Conservation (phyloP, 2,888 invertebrate species). For the Oscheius sp. region DNA sequence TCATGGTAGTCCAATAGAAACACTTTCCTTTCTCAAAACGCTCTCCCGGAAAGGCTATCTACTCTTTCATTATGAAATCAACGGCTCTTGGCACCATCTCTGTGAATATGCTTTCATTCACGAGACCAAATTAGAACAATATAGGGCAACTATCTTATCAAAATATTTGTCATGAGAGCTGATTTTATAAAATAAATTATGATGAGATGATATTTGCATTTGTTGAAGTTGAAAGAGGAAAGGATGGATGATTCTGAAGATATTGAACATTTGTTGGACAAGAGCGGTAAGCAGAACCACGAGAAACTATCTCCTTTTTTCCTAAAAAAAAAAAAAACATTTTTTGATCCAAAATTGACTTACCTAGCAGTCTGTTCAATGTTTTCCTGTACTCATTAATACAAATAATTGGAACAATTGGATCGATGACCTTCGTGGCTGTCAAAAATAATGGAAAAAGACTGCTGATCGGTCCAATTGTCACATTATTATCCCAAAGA, state of each 20-base stretch:
- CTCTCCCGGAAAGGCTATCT: slow-evolving; percentile 33
- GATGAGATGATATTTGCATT: too few relatives aligned
- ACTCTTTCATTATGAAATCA: slow-evolving; percentile 35
- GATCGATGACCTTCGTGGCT: slow-evolving; percentile 17
- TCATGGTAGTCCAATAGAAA: slow-evolving; percentile 30
- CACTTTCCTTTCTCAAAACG: slow-evolving; percentile 31
- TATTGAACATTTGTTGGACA: too few relatives aligned
- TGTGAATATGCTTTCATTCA: slow-evolving; percentile 40
- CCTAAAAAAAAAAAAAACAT: background rate
- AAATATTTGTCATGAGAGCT: slow-evolving; percentile 21
- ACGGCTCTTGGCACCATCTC: slow-evolving; percentile 25
- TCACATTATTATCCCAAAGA: slow-evolving; percentile 15
- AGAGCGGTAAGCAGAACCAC: too few relatives aligned
- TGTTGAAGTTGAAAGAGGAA: too few relatives aligned
- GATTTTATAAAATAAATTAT: too few relatives aligned
- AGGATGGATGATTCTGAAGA: too few relatives aligned
- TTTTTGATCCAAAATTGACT: background rate
- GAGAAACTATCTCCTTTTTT: too few relatives aligned
- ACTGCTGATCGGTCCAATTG: slow-evolving; percentile 16
- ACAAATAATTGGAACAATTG: background rate
- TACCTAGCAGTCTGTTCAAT: background rate
- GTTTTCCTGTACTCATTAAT: background rate
- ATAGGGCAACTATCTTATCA: slow-evolving; percentile 33
- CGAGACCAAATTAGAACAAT: slow-evolving; percentile 31
- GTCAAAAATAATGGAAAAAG: slow-evolving; percentile 14